Evolutionary conservation across 2,888 invertebrate species (phyloP).

Genomic region (Patella caerulea): DNA sequence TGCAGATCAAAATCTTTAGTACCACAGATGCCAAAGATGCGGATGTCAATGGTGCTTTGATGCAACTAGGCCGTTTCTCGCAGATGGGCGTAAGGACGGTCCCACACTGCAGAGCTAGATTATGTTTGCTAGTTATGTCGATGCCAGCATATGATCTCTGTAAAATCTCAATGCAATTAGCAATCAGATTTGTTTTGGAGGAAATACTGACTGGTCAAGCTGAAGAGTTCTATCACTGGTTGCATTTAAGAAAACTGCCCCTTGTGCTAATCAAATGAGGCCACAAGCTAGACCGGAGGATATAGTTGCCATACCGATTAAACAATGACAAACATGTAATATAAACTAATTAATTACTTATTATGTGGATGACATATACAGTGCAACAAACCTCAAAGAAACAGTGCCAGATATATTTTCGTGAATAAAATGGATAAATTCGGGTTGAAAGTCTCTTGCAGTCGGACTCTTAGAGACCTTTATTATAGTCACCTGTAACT

Average conservation of each 20-base stretch:
- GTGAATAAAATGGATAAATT: too few species aligned
- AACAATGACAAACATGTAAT: too few species aligned
- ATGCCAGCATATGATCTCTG: constrained; percentile 55
- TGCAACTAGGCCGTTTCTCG: constrained; percentile 43
- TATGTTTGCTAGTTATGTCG: constrained; percentile 57
- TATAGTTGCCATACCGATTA: too few species aligned
- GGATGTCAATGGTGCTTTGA: constrained; percentile 35
- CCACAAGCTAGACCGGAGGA: too few species aligned
- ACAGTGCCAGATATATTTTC: too few species aligned
- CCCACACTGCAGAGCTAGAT: constrained; percentile 46
- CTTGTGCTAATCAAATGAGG: constrained; percentile 30
- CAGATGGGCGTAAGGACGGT: constrained; percentile 50
- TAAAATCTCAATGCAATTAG: constrained; percentile 48
- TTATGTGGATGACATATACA: too few species aligned
- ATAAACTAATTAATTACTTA: too few species aligned
- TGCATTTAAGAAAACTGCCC: constrained; percentile 47
- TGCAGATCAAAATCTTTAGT: constrained; percentile 36
- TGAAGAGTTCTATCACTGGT: constrained; percentile 49
- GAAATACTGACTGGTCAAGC: constrained; percentile 44
- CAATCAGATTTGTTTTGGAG: constrained; percentile 52
- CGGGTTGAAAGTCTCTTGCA: too few species aligned
- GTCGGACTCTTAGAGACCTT: too few species aligned
- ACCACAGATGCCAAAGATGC: constrained; percentile 29
- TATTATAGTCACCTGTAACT: too few species aligned
- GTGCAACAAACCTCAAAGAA: too few species aligned